Evolutionary conservation across 2,113 vertebrate species (phyloP).

Genomic region (Cephalopterus ornatus): DNA sequence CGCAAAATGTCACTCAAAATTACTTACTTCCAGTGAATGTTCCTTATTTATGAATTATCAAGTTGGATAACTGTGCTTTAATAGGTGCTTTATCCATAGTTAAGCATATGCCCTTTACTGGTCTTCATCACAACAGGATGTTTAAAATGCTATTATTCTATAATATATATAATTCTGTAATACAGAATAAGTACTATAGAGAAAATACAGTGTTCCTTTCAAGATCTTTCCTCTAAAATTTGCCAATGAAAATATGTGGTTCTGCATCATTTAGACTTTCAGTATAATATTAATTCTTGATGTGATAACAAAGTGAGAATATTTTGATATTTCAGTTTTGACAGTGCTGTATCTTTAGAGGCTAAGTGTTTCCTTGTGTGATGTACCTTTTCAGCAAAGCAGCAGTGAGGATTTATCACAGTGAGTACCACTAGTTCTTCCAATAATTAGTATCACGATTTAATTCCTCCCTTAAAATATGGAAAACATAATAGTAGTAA

Average conservation of each 20-base stretch:
- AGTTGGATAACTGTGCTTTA: constrained; percentile 40
- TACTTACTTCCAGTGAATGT: constrained; percentile 40
- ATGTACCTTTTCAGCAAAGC: neutral
- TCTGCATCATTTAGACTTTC: neutral
- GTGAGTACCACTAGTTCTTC: neutral
- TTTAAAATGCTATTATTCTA: neutral
- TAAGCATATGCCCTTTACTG: neutral
- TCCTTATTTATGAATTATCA: constrained; percentile 48
- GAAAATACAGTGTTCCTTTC: neutral
- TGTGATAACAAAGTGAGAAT: neutral
- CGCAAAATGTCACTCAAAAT: constrained; percentile 47
- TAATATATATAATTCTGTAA: neutral
- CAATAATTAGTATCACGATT: neutral
- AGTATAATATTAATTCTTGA: neutral
- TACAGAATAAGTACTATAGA: neutral
- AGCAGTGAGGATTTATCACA: neutral
- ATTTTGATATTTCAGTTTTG: neutral
- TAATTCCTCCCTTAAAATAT: neutral
- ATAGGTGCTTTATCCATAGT: constrained; percentile 39
- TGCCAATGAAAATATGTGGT: neutral
- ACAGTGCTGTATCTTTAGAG: neutral
- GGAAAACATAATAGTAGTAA: rapidly evolving
- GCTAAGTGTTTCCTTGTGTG: neutral
- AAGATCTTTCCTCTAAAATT: neutral
- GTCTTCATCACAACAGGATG: neutral